These are phyloP conservation scores for Synanthedon vespiformis DNA, from an alignment of 2,888 invertebrate species.

Conservation along the genomic window DNA sequence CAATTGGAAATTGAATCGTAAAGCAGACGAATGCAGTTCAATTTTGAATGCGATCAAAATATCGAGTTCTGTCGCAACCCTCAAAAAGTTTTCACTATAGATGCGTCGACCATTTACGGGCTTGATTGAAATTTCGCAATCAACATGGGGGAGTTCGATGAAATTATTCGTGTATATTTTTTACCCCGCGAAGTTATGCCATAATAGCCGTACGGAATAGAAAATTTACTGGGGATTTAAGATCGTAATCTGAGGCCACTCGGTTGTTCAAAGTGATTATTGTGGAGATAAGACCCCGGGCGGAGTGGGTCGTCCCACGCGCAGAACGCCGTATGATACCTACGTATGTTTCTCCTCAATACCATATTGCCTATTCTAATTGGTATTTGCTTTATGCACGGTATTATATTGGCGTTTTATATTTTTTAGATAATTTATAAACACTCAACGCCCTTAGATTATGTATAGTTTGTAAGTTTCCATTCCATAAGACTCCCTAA, in stretches of 20 bases:
- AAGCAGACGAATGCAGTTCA: conserved; percentile 17
- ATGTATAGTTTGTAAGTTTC: too few species aligned
- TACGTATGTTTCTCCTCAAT: conserved; percentile 14
- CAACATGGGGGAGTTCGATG: conserved; percentile 60
- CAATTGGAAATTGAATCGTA: conserved; percentile 13
- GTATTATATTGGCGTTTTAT: too few species aligned
- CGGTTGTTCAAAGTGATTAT: conserved; percentile 68
- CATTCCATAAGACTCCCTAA: too few species aligned
- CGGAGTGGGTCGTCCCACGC: conserved; percentile 53
- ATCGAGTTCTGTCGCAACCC: conserved; percentile 35
- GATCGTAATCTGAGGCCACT: conserved; percentile 62
- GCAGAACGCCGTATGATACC: conserved; percentile 15
- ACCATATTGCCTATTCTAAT: conserved; percentile 7
- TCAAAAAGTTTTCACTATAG: conserved; percentile 64
- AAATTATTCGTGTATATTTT: conserved; percentile 68
- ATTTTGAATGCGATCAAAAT: conserved; percentile 16
- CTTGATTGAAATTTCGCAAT: conserved; percentile 70
- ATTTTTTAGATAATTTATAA: too few species aligned
- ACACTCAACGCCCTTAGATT: too few species aligned
- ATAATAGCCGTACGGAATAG: conserved; percentile 54
- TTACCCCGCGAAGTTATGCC: conserved; percentile 50
- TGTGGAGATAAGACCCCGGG: conserved; percentile 51
- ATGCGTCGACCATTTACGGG: conserved; percentile 65
- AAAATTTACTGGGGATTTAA: conserved; percentile 66
- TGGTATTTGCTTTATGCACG: neutral